Percentiles rank a stretch among this genome's conserved stretches.
Conservation (phyloP, 2,888 invertebrate genomes). For the Vanessa cardui region DNA sequence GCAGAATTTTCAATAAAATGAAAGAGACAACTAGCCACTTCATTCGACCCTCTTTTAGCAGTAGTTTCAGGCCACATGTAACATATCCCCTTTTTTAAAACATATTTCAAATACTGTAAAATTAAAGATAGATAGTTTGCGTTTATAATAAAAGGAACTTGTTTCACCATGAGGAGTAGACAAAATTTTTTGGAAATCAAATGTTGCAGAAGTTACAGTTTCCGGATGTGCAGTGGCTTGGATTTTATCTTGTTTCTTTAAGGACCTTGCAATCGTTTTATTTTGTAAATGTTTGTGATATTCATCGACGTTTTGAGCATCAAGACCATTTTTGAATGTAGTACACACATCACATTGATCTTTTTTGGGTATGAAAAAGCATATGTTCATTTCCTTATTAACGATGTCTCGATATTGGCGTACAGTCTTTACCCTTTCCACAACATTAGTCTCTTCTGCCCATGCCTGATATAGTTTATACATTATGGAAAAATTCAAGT, state of each 20-base stretch:
- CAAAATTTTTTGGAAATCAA: slow-evolving; percentile 25
- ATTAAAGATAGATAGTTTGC: slow-evolving; percentile 22
- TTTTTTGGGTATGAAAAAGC: slow-evolving; percentile 12
- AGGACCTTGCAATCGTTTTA: slow-evolving; percentile 1
- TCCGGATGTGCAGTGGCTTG: slow-evolving; percentile 1
- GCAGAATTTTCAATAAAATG: not conserved
- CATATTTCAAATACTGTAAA: slow-evolving; percentile 24
- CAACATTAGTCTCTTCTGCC: slow-evolving; percentile 18
- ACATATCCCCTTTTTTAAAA: not conserved
- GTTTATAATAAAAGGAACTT: slow-evolving; percentile 25
- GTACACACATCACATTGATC: not conserved
- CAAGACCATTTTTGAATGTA: not conserved
- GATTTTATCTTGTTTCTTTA: slow-evolving; percentile 12
- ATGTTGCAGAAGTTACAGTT: slow-evolving; percentile 7
- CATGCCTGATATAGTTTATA: slow-evolving; percentile 19
- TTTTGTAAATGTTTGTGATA: not conserved
- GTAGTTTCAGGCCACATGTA: slow-evolving; percentile 9
- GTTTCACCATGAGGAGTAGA: slow-evolving; percentile 16
- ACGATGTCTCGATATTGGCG: slow-evolving; percentile 30
- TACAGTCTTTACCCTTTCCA: slow-evolving; percentile 23
- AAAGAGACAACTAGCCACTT: slow-evolving; percentile 9
- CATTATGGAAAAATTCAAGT: slow-evolving; percentile 15
- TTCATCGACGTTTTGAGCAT: too few relatives aligned
- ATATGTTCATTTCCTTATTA: slow-evolving; percentile 28
- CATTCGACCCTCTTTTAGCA: slow-evolving; percentile 9